These are phyloP conservation scores for Microctonus aethiopoides DNA, from an alignment of 2,888 invertebrate genomes.

Conservation along the genomic window DNA sequence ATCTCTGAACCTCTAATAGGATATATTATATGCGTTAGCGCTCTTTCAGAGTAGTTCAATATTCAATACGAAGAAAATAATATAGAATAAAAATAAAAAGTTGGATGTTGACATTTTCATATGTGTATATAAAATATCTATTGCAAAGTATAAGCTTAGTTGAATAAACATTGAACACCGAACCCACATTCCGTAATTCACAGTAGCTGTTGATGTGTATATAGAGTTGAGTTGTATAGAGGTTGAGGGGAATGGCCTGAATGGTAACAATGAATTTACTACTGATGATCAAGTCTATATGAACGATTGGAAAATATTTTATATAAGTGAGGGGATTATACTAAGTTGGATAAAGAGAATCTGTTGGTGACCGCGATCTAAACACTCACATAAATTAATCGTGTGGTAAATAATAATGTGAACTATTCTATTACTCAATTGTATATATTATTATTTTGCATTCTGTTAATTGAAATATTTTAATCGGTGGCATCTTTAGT, in stretches of 20 bases:
- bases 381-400: conserved; percentile 14
- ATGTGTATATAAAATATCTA: conserved; percentile 13
- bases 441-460: not conserved
- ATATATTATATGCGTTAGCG: conserved; percentile 50
- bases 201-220: conserved; percentile 45
- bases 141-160: not conserved
- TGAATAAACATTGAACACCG: conserved; percentile 53
- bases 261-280: conserved; percentile 27
- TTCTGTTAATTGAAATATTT: conserved; percentile 29
- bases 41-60: conserved; percentile 46
- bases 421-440: conserved; percentile 15
- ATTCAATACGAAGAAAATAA: conserved; percentile 29
- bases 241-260: conserved; percentile 25
- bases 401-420: conserved; percentile 20
- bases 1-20: conserved; percentile 61
- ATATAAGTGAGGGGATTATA: not conserved
- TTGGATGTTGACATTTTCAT: conserved; percentile 32
- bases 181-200: conserved; percentile 56
- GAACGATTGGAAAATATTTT: not conserved
- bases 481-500: conserved; percentile 14
- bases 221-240: conserved; percentile 10
- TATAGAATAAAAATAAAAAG: conserved; percentile 12
- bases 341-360: not conserved
- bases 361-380: not conserved
- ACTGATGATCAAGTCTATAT: no score